phyloP scores from a whole-genome alignment of 2,113 vertebrate species.

The Ovis canadensis region DNA sequence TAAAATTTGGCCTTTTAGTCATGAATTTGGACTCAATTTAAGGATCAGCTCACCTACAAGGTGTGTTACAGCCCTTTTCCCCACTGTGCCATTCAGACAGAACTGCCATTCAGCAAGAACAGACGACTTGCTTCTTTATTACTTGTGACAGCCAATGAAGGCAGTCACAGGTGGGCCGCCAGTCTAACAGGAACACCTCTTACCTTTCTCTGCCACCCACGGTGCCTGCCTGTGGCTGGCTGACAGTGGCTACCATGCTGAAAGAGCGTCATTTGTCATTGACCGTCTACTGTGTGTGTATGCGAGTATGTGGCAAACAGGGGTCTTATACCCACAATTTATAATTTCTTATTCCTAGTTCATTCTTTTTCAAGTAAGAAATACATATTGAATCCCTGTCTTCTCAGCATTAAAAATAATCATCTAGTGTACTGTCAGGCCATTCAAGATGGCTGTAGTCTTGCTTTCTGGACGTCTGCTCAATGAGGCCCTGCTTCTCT shows the following conservation, averaged over 20 bases:
- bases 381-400: background rate
- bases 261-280: background rate
- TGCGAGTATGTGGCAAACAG: background rate
- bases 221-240: background rate
- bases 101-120: background rate
- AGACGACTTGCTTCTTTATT: background rate
- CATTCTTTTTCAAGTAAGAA: background rate
- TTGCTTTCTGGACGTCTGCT: background rate
- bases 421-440: background rate
- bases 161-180: rapidly evolving
- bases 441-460: background rate
- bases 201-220: background rate
- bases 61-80: background rate
- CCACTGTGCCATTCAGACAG: background rate
- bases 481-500: background rate
- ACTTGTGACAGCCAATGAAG: background rate
- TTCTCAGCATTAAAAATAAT: background rate
- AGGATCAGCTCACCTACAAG: background rate
- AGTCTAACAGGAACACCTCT: background rate
- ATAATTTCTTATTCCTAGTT: background rate
- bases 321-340: background rate
- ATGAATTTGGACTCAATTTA: background rate
- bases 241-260: background rate
- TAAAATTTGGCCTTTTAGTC: background rate
- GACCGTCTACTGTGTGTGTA: background rate